Evolutionary conservation across 2,113 vertebrate species (phyloP), one percentile per base, ranked within the genome.

Genomic region (Larimichthys polyactis): DNA sequence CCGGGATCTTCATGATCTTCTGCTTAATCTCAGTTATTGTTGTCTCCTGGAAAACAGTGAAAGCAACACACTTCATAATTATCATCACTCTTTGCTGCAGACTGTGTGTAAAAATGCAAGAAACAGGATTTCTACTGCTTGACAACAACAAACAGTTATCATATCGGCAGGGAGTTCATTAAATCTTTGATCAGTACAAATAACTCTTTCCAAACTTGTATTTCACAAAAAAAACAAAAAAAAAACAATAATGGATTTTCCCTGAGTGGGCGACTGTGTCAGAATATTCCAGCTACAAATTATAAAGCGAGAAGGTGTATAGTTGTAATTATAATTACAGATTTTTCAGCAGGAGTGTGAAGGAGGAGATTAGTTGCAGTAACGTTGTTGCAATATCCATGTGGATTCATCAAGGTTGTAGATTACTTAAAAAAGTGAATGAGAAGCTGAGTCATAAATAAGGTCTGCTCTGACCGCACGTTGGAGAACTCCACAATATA

Each of bases 11-110:
- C 98, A 99, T 99, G 86, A 99, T 92, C 89, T 96, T 97, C 91
- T 99, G 98, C 89, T 99, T 99, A 93, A 99, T 99, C 92, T 99
- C 98, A 11, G 98, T 99, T 90, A 99, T 99, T n/a, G 98, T 99
- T 19, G 98, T 99, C 92, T 99, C 98, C 98, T 99, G 91, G 69
- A 69, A 87, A 72, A 24, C 5, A 57, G 84, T 51, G 68, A 78
- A 32, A 76, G 24, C 27, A 58, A 48, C 49, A 64, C 43, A 20
- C 75, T 27, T 58, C 19, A 75, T 62, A 20, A 22, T 57, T 17
- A 49, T 22, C n/a, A 24, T 64, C 36, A 5, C 29, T 49, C 8
- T 2, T 5, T 0, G 11, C 40, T 36, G 46, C 48, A 19, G n/a
- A 15, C 63, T 65, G 58, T 60, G 32, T 57, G 1, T 63, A 65